Evolutionary conservation across 1,140 invertebrate genomes (phyloP), one percentile per base, ranked within the genome.

Genomic region (Scaptodrosophila lebanonensis): DNA sequence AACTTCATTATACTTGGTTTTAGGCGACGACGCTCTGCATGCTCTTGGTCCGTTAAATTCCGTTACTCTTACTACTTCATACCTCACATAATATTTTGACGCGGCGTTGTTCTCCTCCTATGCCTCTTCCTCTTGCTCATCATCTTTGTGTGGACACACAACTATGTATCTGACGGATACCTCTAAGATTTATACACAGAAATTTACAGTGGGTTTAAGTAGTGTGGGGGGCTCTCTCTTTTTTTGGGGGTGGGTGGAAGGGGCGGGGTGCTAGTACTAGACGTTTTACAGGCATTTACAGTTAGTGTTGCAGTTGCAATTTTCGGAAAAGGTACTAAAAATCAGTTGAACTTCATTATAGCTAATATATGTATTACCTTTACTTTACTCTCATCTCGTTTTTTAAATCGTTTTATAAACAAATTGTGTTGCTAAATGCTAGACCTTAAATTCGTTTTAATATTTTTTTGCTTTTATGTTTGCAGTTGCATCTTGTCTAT

Each of bases 11-110:
- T 67, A 83, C 64, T 79, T 75, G 69, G 75, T 62, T 77, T 82
- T 82, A 66, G 75, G 75, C 75, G 75, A 82, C 61, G 73, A 69
- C 73, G 69, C 73, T 79, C 73, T 79, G 69, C 73, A 79, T 75
- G 75, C 76, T 82, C 75, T 79, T 79, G 75, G 75, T 79, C 75
- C 75, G 73, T 79, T 79, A 83, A 79, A 79, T 79, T 79, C 69
- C 69, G 65, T 82, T 79, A 66, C 65, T 75, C 69, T 79, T 66
- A 60, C 65, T 63, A 66, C 63, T 66, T 75, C 66, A 76, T 66
- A 66, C 62, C 12, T 15, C 45, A 40, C 45, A 61, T 54, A 44
- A 48, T 59, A n/a, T 58, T 51, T 59, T 52, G 66, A 75, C 61
- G 65, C 56, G 61, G 61, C 71, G 60, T 68, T 65, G 3, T 25